These are phyloP conservation scores for Channa striata DNA, from an alignment of 2,797 vertebrate species.

Conservation along the genomic window DNA sequence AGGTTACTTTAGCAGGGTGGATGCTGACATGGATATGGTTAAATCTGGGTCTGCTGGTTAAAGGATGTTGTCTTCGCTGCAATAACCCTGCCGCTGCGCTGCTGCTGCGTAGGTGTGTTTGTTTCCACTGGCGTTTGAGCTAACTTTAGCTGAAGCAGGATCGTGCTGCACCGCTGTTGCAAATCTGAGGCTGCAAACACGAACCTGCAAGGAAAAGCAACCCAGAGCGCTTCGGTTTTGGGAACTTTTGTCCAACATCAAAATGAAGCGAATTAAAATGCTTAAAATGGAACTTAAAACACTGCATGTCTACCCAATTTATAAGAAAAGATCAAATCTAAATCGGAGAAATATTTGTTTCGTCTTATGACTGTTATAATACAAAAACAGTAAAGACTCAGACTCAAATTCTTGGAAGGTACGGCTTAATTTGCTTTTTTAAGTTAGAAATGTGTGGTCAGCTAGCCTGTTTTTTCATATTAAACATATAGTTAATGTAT, in stretches of 20 bases:
- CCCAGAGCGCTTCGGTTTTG: conserved; percentile 26
- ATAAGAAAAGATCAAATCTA: background rate
- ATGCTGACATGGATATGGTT: conserved; percentile 47
- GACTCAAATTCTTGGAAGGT: too few species aligned
- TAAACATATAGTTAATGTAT: background rate
- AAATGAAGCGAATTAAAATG: conserved; percentile 1
- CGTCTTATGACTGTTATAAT: too few species aligned
- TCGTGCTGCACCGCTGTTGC: conserved; percentile 38
- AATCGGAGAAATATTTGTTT: background rate
- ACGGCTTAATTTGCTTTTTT: too few species aligned
- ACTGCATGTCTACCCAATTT: background rate
- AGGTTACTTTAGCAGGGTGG: conserved; percentile 55
- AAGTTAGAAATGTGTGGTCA: too few species aligned
- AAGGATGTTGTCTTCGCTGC: conserved; percentile 48
- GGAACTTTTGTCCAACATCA: conserved; percentile 6
- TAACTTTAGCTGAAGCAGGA: conserved; percentile 66
- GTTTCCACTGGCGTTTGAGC: conserved; percentile 66
- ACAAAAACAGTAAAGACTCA: too few species aligned
- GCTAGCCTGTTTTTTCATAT: too few species aligned
- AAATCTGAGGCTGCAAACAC: conserved; percentile 46
- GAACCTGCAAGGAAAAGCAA: conserved; percentile 32
- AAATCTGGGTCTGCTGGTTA: conserved; percentile 44
- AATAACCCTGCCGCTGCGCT: conserved; percentile 31
- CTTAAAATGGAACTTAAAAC: too few species aligned
- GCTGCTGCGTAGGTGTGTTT: conserved; percentile 72